Percentiles rank a stretch among this genome's conserved stretches.
These are phyloP conservation scores for Myzus persicae DNA, from an alignment of 1,140 invertebrate species.

Conservation along the genomic window DNA sequence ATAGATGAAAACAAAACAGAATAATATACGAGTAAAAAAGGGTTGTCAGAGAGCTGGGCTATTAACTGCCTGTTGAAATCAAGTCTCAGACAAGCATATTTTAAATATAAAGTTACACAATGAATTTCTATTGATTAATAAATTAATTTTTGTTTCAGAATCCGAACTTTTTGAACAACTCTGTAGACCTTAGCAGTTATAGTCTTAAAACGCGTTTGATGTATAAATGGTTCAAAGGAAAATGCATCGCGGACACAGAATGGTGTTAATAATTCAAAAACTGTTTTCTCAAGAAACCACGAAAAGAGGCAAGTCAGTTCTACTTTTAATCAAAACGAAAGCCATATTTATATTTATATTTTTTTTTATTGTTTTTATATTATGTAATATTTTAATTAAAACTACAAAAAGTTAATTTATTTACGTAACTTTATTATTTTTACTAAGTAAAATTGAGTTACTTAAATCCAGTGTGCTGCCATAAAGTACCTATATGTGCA, in stretches of 20 bases:
- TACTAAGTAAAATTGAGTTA: background rate
- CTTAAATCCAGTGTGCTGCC: background rate
- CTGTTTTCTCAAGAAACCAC: background rate
- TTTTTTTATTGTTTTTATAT: constrained; percentile 24
- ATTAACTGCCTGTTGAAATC: background rate
- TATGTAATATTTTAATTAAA: background rate
- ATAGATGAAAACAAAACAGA: background rate
- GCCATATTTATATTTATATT: background rate
- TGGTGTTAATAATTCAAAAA: constrained; percentile 71
- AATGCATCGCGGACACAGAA: constrained; percentile 75
- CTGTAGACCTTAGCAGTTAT: constrained; percentile 66
- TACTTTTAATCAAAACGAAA: constrained; percentile 20
- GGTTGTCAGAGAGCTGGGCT: background rate
- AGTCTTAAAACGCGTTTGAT: constrained; percentile 74
- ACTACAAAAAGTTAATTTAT: constrained; percentile 1
- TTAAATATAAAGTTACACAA: background rate
- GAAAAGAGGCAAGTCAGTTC: background rate
- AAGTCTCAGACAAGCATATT: background rate
- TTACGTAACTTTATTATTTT: background rate
- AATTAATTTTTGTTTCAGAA: constrained; percentile 64
- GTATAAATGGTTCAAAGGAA: constrained; percentile 82
- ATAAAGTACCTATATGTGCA: background rate
- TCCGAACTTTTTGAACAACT: constrained; percentile 64
- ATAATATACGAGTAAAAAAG: background rate
- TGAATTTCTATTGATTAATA: constrained; percentile 55